phyloP scores from a whole-genome alignment of 2,113 vertebrate genomes.

The Syngnathus floridae region DNA sequence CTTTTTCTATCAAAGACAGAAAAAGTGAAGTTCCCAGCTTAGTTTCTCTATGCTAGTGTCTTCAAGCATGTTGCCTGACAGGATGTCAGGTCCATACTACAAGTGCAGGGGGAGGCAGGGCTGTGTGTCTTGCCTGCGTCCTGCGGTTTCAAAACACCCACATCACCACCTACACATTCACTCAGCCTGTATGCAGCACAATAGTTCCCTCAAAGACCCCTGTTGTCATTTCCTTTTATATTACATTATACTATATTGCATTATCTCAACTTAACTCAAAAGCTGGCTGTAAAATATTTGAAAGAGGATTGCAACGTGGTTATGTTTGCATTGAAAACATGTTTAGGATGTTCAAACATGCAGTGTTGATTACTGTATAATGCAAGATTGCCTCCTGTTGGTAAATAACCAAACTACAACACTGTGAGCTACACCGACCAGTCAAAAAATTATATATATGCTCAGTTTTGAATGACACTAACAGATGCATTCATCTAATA shows the following conservation, averaged over 20 bases:
- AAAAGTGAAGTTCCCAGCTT: constrained; percentile 12
- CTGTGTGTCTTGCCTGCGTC: constrained; percentile 53
- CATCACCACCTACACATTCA: constrained; percentile 60
- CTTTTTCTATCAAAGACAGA: neutral
- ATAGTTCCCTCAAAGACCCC: constrained; percentile 47
- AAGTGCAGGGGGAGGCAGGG: constrained; percentile 36
- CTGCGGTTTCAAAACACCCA: constrained; percentile 72
- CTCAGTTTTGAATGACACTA: neutral
- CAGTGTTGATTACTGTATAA: constrained; percentile 16
- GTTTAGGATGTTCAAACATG: neutral
- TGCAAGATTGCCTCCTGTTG: constrained; percentile 62
- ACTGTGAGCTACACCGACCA: neutral
- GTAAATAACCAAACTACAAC: constrained; percentile 15
- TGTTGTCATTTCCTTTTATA: constrained; percentile 41
- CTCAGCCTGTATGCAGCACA: constrained; percentile 62
- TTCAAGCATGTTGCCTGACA: constrained; percentile 53
- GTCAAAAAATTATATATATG: neutral
- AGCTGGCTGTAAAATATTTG: neutral
- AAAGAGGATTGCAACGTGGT: neutral
- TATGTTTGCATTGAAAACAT: neutral
- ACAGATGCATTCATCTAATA: neutral
- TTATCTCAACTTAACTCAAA: neutral
- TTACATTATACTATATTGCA: constrained; percentile 38
- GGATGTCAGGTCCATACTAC: constrained; percentile 67
- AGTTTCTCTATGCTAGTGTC: constrained; percentile 8